phyloP scores from a whole-genome alignment of 2,797 vertebrate genomes.

The Paramormyrops hopkinsi region DNA sequence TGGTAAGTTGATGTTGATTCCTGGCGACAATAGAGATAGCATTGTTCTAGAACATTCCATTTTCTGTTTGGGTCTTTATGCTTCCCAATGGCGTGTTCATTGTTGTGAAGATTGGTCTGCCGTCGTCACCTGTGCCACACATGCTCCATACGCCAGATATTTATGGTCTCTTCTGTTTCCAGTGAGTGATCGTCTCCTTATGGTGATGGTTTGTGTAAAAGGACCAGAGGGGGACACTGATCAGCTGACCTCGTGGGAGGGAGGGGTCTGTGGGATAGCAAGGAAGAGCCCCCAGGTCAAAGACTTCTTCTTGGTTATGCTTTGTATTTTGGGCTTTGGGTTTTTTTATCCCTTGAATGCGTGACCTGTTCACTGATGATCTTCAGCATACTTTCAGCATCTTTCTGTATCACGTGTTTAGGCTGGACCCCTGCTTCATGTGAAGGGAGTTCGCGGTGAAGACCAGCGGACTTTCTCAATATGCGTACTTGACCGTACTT shows the following conservation, averaged over 20 bases:
- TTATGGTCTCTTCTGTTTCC: slow-evolving; percentile 16
- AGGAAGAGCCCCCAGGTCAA: slow-evolving; percentile 20
- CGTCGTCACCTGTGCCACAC: not conserved
- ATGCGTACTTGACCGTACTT: not conserved
- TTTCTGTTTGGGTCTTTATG: not conserved
- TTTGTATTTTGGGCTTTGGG: slow-evolving; percentile 36
- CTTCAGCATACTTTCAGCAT: not conserved
- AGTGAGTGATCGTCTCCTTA: slow-evolving; percentile 36
- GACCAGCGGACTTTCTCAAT: not conserved
- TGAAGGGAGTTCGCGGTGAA: not conserved
- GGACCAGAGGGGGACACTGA: slow-evolving; percentile 32
- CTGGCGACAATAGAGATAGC: not conserved
- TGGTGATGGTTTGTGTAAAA: slow-evolving; percentile 22
- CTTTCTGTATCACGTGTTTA: not conserved
- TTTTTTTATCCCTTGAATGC: slow-evolving; percentile 23
- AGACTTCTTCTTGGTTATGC: slow-evolving; percentile 41
- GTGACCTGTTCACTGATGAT: slow-evolving; percentile 29
- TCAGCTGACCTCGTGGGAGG: slow-evolving; percentile 28
- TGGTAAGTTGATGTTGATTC: not conserved
- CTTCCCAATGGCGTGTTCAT: not conserved
- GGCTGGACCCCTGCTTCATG: not conserved
- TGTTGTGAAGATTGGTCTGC: not conserved
- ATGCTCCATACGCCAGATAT: not conserved
- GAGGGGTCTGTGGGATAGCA: not conserved
- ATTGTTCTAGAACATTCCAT: not conserved